Evolutionary conservation across 2,888 invertebrate species (phyloP).

Genomic region (Sphaerophoria rueppellii): DNA sequence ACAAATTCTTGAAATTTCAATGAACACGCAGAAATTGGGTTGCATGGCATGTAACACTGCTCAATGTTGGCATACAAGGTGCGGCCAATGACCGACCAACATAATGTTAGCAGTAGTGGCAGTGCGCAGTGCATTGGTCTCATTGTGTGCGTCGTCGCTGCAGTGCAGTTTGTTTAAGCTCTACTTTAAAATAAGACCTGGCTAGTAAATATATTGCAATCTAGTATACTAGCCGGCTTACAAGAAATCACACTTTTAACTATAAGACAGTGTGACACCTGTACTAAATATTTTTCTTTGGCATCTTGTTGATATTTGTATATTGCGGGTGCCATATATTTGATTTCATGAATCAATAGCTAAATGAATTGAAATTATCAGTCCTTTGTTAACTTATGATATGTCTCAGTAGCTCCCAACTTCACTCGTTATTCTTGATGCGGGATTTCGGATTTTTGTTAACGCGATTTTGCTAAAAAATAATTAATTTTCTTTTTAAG

Average conservation of each 20-base stretch:
- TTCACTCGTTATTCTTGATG: too few relatives aligned
- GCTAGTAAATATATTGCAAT: too few relatives aligned
- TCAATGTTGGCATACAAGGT: conserved; percentile 75
- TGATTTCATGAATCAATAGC: conserved; percentile 40
- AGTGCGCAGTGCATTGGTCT: too few relatives aligned
- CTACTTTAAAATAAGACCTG: too few relatives aligned
- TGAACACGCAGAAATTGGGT: conserved; percentile 65
- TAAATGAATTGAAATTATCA: conserved; percentile 20
- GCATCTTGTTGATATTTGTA: conserved; percentile 31
- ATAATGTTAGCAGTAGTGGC: conserved; percentile 41
- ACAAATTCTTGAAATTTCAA: conserved; percentile 73
- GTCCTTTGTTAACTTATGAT: background rate
- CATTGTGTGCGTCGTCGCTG: too few relatives aligned
- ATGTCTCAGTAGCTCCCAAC: too few relatives aligned
- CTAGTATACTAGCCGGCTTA: too few relatives aligned
- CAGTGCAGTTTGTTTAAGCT: too few relatives aligned
- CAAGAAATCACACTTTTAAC: conserved; percentile 43
- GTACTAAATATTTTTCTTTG: conserved; percentile 36
- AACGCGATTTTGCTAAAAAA: too few relatives aligned
- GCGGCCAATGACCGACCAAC: conserved; percentile 74
- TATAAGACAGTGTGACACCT: conserved; percentile 46
- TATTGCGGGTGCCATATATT: conserved; percentile 22
- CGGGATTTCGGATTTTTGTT: too few relatives aligned
- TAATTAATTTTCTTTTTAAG: too few relatives aligned
- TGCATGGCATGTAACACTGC: conserved; percentile 67